A percentile compares a stretch with the other conserved stretches of the same genome.
Evolutionary conservation across 1,140 invertebrate species (phyloP).

Genomic region (Caenorhabditis latens): DNA sequence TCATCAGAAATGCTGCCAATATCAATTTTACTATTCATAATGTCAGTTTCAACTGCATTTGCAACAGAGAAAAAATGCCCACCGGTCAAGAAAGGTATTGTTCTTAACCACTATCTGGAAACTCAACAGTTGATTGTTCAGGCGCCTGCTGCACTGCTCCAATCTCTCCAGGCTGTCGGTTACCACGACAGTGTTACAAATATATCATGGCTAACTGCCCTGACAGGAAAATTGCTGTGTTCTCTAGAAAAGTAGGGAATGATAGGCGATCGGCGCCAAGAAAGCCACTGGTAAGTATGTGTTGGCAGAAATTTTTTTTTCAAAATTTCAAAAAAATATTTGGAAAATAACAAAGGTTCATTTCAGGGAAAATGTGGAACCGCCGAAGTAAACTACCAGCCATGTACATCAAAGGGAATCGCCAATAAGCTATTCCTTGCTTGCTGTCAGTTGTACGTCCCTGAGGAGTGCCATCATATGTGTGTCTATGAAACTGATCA

Average conservation of each 20-base stretch:
- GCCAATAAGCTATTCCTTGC: constrained; percentile 67
- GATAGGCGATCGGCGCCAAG: constrained; percentile 50
- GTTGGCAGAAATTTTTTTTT: no score
- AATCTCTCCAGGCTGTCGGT: not conserved
- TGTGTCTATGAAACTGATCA: constrained; percentile 68
- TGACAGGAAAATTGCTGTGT: constrained; percentile 51
- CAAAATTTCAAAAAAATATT: no score
- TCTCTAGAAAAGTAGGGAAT: constrained; percentile 46
- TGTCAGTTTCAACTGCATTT: not conserved
- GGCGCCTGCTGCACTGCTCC: constrained; percentile 44
- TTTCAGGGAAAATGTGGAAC: constrained; percentile 64
- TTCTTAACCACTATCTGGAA: no score
- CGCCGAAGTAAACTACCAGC: constrained; percentile 63
- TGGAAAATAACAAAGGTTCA: no score
- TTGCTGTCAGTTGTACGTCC: constrained; percentile 67
- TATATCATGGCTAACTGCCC: constrained; percentile 51
- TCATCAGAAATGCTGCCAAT: constrained; percentile 3
- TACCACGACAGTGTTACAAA: constrained; percentile 46
- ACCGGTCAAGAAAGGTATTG: no score
- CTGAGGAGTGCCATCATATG: constrained; percentile 66
- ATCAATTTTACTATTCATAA: not conserved
- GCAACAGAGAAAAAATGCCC: not conserved
- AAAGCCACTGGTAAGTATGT: not conserved
- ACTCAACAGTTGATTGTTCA: not conserved
- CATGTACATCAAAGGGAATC: constrained; percentile 66